Evolutionary conservation across 2,888 invertebrate species (phyloP).

Genomic region (Dusona sp.): DNA sequence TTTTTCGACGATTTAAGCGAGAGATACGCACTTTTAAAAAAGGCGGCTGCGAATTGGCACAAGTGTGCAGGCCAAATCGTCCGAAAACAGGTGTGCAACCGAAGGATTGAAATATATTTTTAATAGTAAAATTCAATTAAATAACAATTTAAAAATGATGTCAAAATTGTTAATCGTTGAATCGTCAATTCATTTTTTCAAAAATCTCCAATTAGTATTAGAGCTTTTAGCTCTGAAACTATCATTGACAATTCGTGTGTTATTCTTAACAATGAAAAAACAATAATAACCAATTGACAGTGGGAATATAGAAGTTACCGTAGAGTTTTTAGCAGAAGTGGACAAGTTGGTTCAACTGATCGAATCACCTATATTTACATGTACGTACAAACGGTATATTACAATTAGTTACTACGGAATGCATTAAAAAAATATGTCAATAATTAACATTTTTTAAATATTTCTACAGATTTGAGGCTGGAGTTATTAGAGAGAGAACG

Average conservation of each 20-base stretch:
- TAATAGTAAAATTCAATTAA: too few species aligned
- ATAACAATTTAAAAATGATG: too few species aligned
- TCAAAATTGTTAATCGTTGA: too few species aligned
- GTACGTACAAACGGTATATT: constrained; percentile 87
- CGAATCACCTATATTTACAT: constrained; percentile 99
- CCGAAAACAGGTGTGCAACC: too few species aligned
- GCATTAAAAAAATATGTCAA: background rate
- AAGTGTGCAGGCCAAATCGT: too few species aligned
- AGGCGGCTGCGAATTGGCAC: too few species aligned
- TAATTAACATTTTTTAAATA: constrained; percentile 34
- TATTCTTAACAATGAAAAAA: constrained; percentile 26
- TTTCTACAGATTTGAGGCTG: constrained; percentile 92
- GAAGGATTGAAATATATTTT: too few species aligned
- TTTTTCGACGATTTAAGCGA: too few species aligned
- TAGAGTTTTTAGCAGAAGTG: constrained; percentile 97
- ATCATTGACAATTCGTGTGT: background rate
- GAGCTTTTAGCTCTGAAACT: background rate
- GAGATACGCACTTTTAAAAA: too few species aligned
- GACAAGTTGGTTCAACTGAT: constrained; percentile 98
- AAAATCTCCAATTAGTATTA: too few species aligned
- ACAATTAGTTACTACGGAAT: background rate
- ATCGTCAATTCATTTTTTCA: too few species aligned
- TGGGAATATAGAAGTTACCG: constrained; percentile 97
- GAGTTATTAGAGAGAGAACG: constrained; percentile 93
- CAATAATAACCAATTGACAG: constrained; percentile 85